phyloP scores from a whole-genome alignment of 2,113 vertebrate genomes.

The Cynocephalus volans region DNA sequence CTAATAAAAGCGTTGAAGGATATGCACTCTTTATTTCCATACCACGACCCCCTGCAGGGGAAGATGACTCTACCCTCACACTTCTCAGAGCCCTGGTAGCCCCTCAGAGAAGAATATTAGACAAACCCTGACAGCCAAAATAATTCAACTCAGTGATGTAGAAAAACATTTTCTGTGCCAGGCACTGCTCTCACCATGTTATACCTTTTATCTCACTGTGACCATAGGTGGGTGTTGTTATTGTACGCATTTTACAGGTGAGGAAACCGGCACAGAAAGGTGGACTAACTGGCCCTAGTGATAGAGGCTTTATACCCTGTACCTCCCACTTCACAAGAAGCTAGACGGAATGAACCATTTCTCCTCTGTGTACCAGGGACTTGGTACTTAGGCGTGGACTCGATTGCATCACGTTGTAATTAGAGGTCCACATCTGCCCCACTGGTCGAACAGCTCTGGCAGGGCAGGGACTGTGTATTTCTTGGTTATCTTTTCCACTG shows the following conservation, averaged over 20 bases:
- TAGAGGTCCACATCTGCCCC: not conserved
- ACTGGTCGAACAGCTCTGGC: not conserved
- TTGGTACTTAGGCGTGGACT: not conserved
- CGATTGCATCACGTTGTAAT: not conserved
- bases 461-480: no score
- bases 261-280: not conserved
- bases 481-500: not conserved
- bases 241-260: not conserved
- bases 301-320: not conserved
- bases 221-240: not conserved
- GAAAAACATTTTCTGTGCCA: not conserved
- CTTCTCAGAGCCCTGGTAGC: not conserved
- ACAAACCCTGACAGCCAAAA: not conserved
- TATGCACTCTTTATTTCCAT: not conserved
- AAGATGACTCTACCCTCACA: not conserved
- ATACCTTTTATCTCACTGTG: not conserved
- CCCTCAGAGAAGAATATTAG: not conserved
- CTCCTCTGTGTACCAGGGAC: not conserved
- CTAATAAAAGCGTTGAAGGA: not conserved
- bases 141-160: not conserved
- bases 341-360: not conserved
- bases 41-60: not conserved
- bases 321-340: not conserved
- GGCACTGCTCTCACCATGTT: not conserved
- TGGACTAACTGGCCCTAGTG: not conserved